Evolutionary conservation across 2,888 invertebrate genomes (phyloP).

Genomic region (Mesochorus sp.): DNA sequence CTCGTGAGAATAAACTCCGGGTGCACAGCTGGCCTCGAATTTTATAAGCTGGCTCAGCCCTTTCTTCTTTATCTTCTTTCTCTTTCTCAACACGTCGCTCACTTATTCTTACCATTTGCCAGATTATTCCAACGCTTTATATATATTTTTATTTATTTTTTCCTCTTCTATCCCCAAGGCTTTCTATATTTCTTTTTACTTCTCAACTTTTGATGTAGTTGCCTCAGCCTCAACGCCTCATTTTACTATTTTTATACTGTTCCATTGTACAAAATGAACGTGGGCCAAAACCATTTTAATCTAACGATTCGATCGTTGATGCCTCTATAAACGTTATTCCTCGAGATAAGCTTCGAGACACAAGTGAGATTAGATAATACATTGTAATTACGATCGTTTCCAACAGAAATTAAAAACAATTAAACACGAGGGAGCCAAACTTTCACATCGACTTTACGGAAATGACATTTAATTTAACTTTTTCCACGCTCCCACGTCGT

Average conservation of each 20-base stretch:
- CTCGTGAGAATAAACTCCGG: slow-evolving; percentile 63
- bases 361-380: neutral
- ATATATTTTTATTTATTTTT: neutral
- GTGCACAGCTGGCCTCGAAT: slow-evolving; percentile 63
- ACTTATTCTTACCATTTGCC: slow-evolving; percentile 1
- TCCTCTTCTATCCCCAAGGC: neutral
- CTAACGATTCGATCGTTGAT: too few species aligned
- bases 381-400: neutral
- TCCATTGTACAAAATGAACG: too few species aligned
- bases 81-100: slow-evolving; percentile 24
- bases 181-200: too few species aligned
- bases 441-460: slow-evolving; percentile 16
- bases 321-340: too few species aligned
- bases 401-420: slow-evolving; percentile 32
- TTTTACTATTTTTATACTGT: too few species aligned
- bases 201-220: too few species aligned
- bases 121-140: too few species aligned
- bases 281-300: too few species aligned
- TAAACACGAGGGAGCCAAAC: slow-evolving; percentile 22
- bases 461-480: slow-evolving; percentile 45
- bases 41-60: slow-evolving; percentile 64
- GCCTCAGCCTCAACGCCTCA: too few species aligned
- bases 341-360: too few species aligned
- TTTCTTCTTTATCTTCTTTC: slow-evolving; percentile 28
- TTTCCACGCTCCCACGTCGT: slow-evolving; percentile 7